phyloP scores from a whole-genome alignment of 2,888 invertebrate species.

The Linnaemya vulpina region DNA sequence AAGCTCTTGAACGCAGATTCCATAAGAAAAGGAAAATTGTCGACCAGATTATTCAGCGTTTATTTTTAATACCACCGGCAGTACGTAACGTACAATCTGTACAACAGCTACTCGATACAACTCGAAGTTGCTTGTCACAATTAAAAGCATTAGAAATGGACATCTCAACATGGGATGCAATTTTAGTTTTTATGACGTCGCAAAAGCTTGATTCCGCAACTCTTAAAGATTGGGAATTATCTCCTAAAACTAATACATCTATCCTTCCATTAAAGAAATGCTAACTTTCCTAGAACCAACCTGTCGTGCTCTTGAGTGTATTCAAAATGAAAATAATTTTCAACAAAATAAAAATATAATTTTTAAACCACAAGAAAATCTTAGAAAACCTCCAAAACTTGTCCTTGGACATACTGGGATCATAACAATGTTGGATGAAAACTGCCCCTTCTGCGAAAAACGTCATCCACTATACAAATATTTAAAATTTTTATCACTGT shows the following conservation, averaged over 20 bases:
- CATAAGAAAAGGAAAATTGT: conserved; percentile 49
- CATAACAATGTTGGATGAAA: conserved; percentile 32
- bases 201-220: background rate
- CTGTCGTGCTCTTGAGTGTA: conserved; percentile 24
- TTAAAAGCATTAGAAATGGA: conserved; percentile 13
- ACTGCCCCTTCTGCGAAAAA: conserved; percentile 52
- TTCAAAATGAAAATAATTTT: conserved; percentile 20
- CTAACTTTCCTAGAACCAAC: conserved; percentile 51
- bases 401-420: conserved; percentile 30
- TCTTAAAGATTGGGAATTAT: conserved; percentile 10
- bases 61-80: conserved; percentile 41
- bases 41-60: conserved; percentile 48
- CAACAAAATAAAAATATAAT: conserved; percentile 2
- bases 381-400: conserved; percentile 13
- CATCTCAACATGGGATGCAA: background rate
- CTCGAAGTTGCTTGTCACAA: conserved; percentile 47
- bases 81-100: conserved; percentile 46
- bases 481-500: conserved; percentile 50
- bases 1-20: conserved; percentile 42
- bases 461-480: conserved; percentile 57
- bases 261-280: conserved; percentile 33
- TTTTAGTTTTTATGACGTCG: background rate
- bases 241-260: background rate
- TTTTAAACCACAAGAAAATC: background rate
- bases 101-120: conserved; percentile 52